phyloP scores from a whole-genome alignment of 1,140 invertebrate species.

The Drosophila orosa region DNA sequence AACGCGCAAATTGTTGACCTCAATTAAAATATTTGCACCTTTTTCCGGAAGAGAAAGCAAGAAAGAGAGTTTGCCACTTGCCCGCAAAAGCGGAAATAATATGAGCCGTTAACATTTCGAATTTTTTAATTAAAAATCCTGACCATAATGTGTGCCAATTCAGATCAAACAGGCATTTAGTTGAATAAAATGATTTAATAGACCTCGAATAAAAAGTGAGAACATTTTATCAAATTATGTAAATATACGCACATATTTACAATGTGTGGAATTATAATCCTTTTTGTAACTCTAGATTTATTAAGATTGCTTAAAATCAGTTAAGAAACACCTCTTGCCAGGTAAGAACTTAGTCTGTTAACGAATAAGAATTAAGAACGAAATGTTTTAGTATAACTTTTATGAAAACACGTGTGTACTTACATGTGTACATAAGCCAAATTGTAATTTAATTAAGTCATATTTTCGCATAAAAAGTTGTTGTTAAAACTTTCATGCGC shows the following conservation, averaged over 20 bases:
- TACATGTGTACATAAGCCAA: background rate
- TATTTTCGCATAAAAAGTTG: background rate
- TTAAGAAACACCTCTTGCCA: background rate
- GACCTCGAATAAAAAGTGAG: background rate
- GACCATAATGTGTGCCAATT: constrained; percentile 34
- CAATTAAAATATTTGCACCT: constrained; percentile 66
- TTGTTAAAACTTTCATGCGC: background rate
- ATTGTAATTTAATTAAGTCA: background rate
- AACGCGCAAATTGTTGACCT: constrained; percentile 54
- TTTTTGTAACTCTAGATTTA: too few relatives aligned
- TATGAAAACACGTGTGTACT: background rate
- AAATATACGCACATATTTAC: too few relatives aligned
- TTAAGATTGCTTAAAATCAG: background rate
- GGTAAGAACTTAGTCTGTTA: too few relatives aligned
- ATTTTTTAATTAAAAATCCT: constrained; percentile 62
- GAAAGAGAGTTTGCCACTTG: constrained; percentile 4
- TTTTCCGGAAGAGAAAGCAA: background rate
- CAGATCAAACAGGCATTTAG: background rate
- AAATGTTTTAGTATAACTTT: background rate
- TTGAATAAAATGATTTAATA: background rate
- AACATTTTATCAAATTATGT: too few relatives aligned
- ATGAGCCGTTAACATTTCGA: constrained; percentile 60
- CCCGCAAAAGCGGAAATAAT: constrained; percentile 10
- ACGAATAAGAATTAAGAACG: background rate
- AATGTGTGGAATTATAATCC: too few relatives aligned